phyloP scores from a whole-genome alignment of 2,797 vertebrate species.

The Echiichthys vipera region DNA sequence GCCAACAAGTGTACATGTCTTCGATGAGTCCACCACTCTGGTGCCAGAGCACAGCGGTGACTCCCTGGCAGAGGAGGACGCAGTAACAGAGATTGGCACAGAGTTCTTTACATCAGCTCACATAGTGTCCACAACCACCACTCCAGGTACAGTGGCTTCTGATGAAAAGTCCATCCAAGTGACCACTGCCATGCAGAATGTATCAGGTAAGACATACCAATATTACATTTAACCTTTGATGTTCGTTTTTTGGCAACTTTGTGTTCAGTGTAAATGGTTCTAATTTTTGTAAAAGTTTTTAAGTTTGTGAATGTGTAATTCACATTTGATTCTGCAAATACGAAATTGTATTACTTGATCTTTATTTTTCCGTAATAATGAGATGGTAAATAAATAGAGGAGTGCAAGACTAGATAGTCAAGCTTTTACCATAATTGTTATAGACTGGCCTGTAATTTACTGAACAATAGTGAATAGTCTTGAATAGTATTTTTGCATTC shows the following conservation, averaged over 20 bases:
- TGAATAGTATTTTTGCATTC: not conserved
- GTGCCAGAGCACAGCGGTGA: slow-evolving; percentile 69
- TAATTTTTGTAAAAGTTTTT: no score
- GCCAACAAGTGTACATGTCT: slow-evolving; percentile 73
- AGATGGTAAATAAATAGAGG: not conserved
- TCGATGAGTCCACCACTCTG: slow-evolving; percentile 83
- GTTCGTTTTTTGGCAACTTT: not conserved
- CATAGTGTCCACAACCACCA: slow-evolving; percentile 64
- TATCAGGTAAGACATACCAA: slow-evolving; percentile 87
- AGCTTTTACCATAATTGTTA: not conserved
- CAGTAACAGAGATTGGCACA: slow-evolving; percentile 76
- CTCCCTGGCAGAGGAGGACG: slow-evolving; percentile 62
- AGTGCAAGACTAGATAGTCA: not conserved
- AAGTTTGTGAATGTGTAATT: not conserved
- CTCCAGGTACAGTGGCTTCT: slow-evolving; percentile 46
- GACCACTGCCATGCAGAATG: slow-evolving; percentile 76
- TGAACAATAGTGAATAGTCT: not conserved
- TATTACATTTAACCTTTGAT: not conserved
- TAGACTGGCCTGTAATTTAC: not conserved
- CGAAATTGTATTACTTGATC: not conserved
- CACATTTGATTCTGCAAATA: not conserved
- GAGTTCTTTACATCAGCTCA: slow-evolving; percentile 83
- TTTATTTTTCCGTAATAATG: not conserved
- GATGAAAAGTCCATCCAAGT: slow-evolving; percentile 77
- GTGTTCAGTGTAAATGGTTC: not conserved